phyloP scores from a whole-genome alignment of 2,888 invertebrate genomes.

The Nomada flava region DNA sequence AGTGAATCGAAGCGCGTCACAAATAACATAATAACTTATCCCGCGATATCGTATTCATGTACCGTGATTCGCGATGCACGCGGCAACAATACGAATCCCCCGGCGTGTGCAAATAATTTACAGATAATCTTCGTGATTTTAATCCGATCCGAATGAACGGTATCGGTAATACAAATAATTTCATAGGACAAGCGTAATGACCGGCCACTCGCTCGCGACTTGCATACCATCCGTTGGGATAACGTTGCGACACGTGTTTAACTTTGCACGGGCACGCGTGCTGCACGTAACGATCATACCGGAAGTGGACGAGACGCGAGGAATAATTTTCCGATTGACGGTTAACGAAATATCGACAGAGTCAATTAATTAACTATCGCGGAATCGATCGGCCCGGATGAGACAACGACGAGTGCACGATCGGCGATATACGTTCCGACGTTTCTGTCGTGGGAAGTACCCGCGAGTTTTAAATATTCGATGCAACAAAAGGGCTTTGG shows the following conservation, averaged over 20 bases:
- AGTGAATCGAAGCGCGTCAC: constrained; percentile 1
- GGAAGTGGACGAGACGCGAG: constrained; percentile 41
- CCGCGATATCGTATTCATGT: neutral
- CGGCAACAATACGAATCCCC: neutral
- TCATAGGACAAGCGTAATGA: constrained; percentile 10
- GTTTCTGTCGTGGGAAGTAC: too few species aligned
- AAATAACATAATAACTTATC: constrained; percentile 2
- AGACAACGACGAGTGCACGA: neutral
- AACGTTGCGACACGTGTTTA: constrained; percentile 47
- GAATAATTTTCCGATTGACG: constrained; percentile 41
- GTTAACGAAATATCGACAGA: constrained; percentile 41
- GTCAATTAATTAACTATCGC: constrained; percentile 34
- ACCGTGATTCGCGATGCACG: neutral
- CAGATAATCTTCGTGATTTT: constrained; percentile 44
- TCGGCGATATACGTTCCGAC: neutral
- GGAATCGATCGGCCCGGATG: neutral
- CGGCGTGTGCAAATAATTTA: constrained; percentile 19
- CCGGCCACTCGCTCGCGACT: neutral
- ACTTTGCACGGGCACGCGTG: constrained; percentile 38
- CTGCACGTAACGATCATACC: constrained; percentile 44
- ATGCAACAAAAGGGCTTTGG: too few species aligned
- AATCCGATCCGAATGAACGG: constrained; percentile 34
- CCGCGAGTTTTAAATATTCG: too few species aligned
- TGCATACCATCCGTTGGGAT: constrained; percentile 36
- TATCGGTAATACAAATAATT: constrained; percentile 43